Base-by-base conservation (phyloP, 2,797 vertebrate species). In the Phoxinus dragarum region DNA sequence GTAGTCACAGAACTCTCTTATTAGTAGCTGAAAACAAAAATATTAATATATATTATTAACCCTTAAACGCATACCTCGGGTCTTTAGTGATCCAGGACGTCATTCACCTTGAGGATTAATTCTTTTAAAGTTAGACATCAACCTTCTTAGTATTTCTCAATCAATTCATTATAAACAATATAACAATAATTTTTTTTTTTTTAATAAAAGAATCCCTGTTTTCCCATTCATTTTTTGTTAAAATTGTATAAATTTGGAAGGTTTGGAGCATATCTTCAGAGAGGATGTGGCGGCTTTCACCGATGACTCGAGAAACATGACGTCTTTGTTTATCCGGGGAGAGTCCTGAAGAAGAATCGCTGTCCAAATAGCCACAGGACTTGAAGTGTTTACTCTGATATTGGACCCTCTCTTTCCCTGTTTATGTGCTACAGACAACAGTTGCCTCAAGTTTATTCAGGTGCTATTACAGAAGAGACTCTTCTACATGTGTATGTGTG, bases 351-450 rank as follows among this genome's bases (percentile, higher is more conserved):
- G 64, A 80, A 72, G 73, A 77, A 84, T 14, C 52, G 4, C 61
- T 83, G 56, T 86, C 77, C 59, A 61, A 79, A 84, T 56, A 74
- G 61, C 75, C 40, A 23, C 42, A 80, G 36, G 44, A 61, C 68
- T 69, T 27, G 34, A 10, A 6, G 56, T 91, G 84, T 89, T 89
- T 89, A 88, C 76, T 80, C 64, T 84, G 69, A 88, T 56, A 84
- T 72, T n/a, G 66, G 64, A 82, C 82, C 71, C 66, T 72, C 64
- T 71, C 71, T 84, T 31, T 36, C 64, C 31, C 49, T 84, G 74
- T 89, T 89, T 90, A 86, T 88, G 69, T 47, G n/a, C 11, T 5
- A 80, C 80, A 77, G 42, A 86, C 17, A 47, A 85, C 81, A 85
- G 42, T 47, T 8, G 76, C 49, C 38, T 38, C 14, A 69, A 38